Conservation (phyloP, 2,888 invertebrate genomes). For the Chymomyza procnemis region DNA sequence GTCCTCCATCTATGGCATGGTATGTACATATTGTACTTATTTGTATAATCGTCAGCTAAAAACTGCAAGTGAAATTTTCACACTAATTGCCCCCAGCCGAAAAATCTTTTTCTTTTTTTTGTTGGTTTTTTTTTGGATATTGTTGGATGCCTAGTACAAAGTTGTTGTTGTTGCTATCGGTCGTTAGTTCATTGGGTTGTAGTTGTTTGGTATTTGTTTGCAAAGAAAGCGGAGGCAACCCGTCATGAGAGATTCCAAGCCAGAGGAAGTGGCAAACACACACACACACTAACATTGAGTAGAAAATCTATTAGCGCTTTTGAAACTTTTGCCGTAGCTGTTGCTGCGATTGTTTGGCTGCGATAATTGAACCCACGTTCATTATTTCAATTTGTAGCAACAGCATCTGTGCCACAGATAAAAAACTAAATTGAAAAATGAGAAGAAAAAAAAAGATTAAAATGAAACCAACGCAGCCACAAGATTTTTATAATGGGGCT, state of each 20-base stretch:
- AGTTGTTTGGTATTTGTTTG: conserved; percentile 50
- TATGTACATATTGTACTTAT: conserved; percentile 5
- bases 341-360: conserved; percentile 63
- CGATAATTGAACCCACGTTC: conserved; percentile 74
- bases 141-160: neutral
- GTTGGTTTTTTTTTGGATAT: neutral
- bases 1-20: conserved; percentile 60
- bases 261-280: conserved; percentile 30
- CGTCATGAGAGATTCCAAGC: conserved; percentile 6
- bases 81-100: conserved; percentile 62
- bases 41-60: conserved; percentile 30
- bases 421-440: conserved; percentile 6
- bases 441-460: neutral
- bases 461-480: neutral
- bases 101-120: conserved; percentile 45
- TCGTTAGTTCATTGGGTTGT: conserved; percentile 8
- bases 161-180: neutral
- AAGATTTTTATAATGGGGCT: conserved; percentile 48
- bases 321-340: conserved; percentile 20
- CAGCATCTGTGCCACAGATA: conserved; percentile 23
- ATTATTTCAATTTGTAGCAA: conserved; percentile 66
- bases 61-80: conserved; percentile 69
- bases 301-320: conserved; percentile 71
- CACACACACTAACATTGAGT: conserved; percentile 24
- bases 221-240: conserved; percentile 54